These are phyloP conservation scores for Dryobotodes eremita DNA, from an alignment of 2,888 invertebrate species.

Conservation along the genomic window DNA sequence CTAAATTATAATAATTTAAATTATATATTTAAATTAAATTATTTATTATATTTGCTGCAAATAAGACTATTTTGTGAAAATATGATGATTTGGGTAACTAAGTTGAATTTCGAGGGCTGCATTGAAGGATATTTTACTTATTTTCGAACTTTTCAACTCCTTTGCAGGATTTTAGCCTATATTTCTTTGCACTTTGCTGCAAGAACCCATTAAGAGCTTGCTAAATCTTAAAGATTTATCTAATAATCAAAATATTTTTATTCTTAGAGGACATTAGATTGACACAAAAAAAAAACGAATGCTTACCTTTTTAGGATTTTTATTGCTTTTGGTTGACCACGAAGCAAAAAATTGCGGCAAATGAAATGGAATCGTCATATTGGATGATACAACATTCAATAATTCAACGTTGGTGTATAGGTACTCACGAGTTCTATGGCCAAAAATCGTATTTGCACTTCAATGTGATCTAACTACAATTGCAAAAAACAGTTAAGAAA, in stretches of 20 bases:
- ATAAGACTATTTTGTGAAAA: neutral
- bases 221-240: neutral
- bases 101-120: neutral
- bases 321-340: neutral
- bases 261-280: neutral
- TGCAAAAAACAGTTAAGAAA: neutral
- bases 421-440: too few relatives aligned
- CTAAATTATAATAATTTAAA: neutral
- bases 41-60: neutral
- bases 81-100: neutral
- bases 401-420: neutral
- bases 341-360: neutral
- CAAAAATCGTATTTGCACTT: neutral
- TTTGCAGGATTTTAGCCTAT: neutral
- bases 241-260: neutral
- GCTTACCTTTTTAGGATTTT: neutral
- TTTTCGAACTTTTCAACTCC: neutral
- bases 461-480: too few relatives aligned
- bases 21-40: too few relatives aligned
- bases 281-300: neutral
- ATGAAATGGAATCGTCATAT: neutral
- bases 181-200: neutral
- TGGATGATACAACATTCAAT: neutral
- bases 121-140: neutral
- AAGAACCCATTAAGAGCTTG: slow-evolving; percentile 5